phyloP scores from a whole-genome alignment of 1,140 invertebrate species.

The Eciton burchellii region DNA sequence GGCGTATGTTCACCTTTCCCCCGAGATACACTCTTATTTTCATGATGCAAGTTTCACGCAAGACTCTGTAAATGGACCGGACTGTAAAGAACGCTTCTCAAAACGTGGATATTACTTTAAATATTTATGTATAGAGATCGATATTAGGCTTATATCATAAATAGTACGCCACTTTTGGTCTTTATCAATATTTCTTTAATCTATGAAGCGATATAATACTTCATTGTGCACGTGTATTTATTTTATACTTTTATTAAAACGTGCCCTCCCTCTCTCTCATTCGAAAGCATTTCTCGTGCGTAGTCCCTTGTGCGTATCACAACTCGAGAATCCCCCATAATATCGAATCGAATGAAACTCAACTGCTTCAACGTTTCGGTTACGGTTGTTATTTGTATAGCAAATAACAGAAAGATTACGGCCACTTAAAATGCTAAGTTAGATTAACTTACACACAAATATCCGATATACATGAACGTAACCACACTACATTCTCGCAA shows the following conservation, averaged over 20 bases:
- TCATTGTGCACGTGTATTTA: conserved; percentile 34
- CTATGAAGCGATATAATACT: conserved; percentile 40
- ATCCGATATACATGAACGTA: conserved; percentile 85
- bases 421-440: conserved; percentile 79
- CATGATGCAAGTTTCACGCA: too few relatives aligned
- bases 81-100: conserved; percentile 7
- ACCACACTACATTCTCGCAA: conserved; percentile 79
- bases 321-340: conserved; percentile 4
- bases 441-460: conserved; percentile 84
- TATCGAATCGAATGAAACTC: conserved; percentile 65
- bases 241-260: neutral
- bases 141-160: conserved; percentile 45
- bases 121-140: conserved; percentile 46
- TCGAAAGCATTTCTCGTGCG: neutral
- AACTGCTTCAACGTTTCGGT: conserved; percentile 75
- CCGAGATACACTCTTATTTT: too few relatives aligned
- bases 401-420: conserved; percentile 70
- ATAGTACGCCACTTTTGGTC: conserved; percentile 39
- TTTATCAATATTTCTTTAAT: conserved; percentile 40
- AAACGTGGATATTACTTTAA: conserved; percentile 19
- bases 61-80: too few relatives aligned
- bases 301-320: conserved; percentile 11
- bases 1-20: too few relatives aligned
- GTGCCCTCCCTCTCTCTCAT: neutral
- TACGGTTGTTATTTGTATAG: conserved; percentile 57